These are phyloP conservation scores for Onychomys leucogaster DNA, from an alignment of 2,797 vertebrate species.

Conservation along the genomic window DNA sequence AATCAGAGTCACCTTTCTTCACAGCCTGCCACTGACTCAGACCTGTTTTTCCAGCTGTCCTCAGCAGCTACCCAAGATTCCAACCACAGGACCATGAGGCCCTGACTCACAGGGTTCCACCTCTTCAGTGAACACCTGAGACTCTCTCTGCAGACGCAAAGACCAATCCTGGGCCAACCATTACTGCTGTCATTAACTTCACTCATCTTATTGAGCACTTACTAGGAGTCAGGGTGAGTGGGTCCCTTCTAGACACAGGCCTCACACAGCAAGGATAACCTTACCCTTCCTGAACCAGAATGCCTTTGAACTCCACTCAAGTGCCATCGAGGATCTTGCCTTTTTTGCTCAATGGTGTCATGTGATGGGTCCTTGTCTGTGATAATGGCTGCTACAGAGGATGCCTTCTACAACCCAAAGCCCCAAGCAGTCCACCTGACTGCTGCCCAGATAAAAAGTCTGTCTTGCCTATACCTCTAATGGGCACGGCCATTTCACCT, in stretches of 20 bases:
- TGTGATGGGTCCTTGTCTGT: neutral
- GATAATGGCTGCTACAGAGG: neutral
- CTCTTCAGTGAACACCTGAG: neutral
- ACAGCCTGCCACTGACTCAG: neutral
- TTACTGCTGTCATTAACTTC: neutral
- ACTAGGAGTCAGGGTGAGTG: neutral
- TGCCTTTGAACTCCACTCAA: neutral
- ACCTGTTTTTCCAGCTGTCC: slow-evolving; percentile 15
- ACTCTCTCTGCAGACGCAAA: neutral
- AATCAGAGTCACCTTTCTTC: slow-evolving; percentile 27
- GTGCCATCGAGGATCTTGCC: neutral
- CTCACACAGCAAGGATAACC: neutral
- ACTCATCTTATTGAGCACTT: neutral
- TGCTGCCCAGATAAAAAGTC: neutral
- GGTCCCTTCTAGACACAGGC: neutral
- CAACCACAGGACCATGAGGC: slow-evolving; percentile 13
- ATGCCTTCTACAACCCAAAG: neutral
- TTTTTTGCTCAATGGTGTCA: neutral
- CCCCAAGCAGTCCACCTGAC: neutral
- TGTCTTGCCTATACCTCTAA: neutral
- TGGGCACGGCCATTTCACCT: too few species aligned
- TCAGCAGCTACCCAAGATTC: slow-evolving; percentile 43
- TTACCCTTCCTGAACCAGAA: neutral
- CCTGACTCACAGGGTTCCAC: slow-evolving; percentile 27
- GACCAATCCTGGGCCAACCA: neutral